phyloP scores from a whole-genome alignment of 1,140 invertebrate genomes.

The Hypsibius dujardini region DNA sequence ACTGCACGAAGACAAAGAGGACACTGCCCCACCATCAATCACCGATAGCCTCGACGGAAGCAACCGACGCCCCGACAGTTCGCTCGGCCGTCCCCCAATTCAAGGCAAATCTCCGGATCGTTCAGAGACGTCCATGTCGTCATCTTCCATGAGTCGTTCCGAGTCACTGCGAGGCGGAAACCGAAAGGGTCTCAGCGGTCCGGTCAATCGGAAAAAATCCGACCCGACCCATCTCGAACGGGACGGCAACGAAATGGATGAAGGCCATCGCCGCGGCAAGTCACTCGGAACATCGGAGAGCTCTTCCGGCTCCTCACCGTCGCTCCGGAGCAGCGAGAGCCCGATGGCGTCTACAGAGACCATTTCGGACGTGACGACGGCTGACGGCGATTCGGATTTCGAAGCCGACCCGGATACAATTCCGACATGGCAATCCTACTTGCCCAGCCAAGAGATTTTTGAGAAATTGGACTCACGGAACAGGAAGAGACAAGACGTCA shows the following conservation, averaged over 20 bases:
- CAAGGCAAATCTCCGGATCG: not conserved
- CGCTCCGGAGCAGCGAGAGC: slow-evolving; percentile 1
- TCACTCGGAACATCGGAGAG: slow-evolving; percentile 6
- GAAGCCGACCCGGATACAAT: slow-evolving; percentile 54
- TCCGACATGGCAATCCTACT: slow-evolving; percentile 58
- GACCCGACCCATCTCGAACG: not conserved
- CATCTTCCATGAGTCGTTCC: not conserved
- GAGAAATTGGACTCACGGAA: slow-evolving; percentile 50
- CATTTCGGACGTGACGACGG: slow-evolving; percentile 24
- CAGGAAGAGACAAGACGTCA: slow-evolving; percentile 86
- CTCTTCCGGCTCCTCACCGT: not conserved
- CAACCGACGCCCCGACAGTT: too few species aligned
- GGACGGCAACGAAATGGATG: not conserved
- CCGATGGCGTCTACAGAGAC: not conserved
- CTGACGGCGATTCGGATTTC: slow-evolving; percentile 53
- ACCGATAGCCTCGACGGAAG: too few species aligned
- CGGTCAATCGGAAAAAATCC: slow-evolving; percentile 2
- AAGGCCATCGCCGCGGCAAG: not conserved
- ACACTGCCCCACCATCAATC: not conserved
- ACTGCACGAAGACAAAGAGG: not conserved
- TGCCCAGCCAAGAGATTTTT: slow-evolving; percentile 54
- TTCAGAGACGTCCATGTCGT: not conserved
- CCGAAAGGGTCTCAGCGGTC: not conserved
- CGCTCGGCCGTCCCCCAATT: too few species aligned
- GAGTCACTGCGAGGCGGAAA: not conserved